These are phyloP conservation scores for Limnephilus rhombicus DNA, from an alignment of 2,888 invertebrate genomes.

Conservation along the genomic window DNA sequence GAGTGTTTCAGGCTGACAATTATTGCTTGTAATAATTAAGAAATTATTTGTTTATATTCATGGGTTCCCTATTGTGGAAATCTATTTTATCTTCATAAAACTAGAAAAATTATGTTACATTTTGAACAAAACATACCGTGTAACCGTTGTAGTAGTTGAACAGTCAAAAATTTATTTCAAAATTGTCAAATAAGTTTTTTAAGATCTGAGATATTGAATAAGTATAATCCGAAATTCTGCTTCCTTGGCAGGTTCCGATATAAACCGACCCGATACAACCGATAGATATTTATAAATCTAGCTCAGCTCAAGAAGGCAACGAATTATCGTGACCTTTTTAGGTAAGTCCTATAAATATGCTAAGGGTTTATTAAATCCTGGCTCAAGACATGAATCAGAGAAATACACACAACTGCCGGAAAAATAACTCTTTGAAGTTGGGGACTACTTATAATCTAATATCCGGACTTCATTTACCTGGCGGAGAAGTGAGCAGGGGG, in stretches of 20 bases:
- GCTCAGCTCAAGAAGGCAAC: not conserved
- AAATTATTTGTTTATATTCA: too few relatives aligned
- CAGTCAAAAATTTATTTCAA: too few relatives aligned
- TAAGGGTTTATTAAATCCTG: not conserved
- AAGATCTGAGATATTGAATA: not conserved
- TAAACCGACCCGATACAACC: not conserved
- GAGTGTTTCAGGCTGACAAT: too few relatives aligned
- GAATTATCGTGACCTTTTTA: not conserved
- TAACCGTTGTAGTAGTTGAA: too few relatives aligned
- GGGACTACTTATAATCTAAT: constrained; percentile 27
- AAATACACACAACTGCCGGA: not conserved
- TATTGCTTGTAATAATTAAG: too few relatives aligned
- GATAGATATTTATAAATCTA: not conserved
- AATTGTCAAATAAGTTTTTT: too few relatives aligned
- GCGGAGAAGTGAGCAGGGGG: not conserved
- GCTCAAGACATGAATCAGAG: not conserved
- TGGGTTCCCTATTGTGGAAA: too few relatives aligned
- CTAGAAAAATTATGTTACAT: too few relatives aligned
- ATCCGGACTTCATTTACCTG: constrained; percentile 29
- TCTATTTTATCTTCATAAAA: too few relatives aligned
- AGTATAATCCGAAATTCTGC: not conserved
- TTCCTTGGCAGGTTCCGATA: not conserved
- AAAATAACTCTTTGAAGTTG: constrained; percentile 26
- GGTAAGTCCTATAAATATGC: not conserved
- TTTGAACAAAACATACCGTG: too few relatives aligned